Evolutionary conservation across 1,140 invertebrate genomes (phyloP).

Genomic region (Caerostris darwini): DNA sequence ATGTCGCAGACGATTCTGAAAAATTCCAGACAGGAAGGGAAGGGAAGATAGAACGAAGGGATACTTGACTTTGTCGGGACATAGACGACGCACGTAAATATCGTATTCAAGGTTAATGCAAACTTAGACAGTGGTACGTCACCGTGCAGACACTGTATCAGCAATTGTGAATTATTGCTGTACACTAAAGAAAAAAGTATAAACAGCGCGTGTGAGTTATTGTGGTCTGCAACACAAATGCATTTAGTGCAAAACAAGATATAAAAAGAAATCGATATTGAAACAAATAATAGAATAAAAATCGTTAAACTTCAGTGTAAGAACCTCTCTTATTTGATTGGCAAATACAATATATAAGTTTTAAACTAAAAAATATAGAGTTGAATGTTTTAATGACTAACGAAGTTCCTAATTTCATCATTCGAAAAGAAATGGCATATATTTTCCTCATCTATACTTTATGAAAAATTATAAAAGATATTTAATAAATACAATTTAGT

Average conservation of each 20-base stretch:
- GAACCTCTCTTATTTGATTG: no score
- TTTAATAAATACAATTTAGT: no score
- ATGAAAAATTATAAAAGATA: no score
- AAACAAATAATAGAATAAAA: neutral
- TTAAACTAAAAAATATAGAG: no score
- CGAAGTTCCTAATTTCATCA: no score
- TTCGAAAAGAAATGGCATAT: no score
- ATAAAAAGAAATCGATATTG: neutral
- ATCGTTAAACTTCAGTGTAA: neutral
- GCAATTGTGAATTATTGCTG: constrained; percentile 25
- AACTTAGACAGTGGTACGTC: constrained; percentile 53
- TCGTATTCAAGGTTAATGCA: constrained; percentile 45
- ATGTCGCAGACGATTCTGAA: constrained; percentile 39
- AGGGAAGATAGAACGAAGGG: constrained; percentile 9
- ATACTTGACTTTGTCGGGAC: constrained; percentile 60
- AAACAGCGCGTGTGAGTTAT: neutral
- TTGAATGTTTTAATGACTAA: no score
- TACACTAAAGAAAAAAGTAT: neutral
- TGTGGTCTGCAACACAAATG: neutral
- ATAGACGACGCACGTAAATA: constrained; percentile 36
- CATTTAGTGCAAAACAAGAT: neutral
- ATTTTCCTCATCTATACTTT: no score
- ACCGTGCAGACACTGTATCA: constrained; percentile 43
- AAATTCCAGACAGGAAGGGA: constrained; percentile 29
- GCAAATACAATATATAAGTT: no score